phyloP scores from a whole-genome alignment of 1,140 invertebrate species.

The Drosophila lacertosa region DNA sequence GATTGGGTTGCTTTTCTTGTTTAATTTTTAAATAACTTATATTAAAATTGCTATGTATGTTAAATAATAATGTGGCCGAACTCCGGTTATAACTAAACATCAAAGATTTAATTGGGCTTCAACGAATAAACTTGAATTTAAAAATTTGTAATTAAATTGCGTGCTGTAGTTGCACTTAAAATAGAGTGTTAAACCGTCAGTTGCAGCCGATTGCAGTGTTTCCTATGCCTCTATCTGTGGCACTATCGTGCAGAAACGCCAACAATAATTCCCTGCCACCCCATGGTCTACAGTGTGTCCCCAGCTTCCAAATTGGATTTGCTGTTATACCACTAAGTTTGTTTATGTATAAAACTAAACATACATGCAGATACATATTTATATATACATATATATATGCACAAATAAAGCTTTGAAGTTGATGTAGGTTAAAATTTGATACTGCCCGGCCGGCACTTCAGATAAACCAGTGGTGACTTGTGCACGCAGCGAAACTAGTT shows the following conservation, averaged over 20 bases:
- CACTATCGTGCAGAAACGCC: slow-evolving; percentile 19
- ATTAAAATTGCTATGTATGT: too few relatives aligned
- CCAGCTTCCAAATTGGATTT: slow-evolving; percentile 36
- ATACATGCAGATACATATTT: too few relatives aligned
- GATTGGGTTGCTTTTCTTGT: too few relatives aligned
- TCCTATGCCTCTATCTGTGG: slow-evolving; percentile 15
- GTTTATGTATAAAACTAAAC: slow-evolving; percentile 4
- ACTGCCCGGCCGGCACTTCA: slow-evolving; percentile 29
- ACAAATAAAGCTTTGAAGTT: slow-evolving; percentile 45
- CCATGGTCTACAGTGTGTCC: neutral
- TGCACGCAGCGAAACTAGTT: slow-evolving; percentile 62
- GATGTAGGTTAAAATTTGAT: slow-evolving; percentile 56
- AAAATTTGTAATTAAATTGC: too few relatives aligned
- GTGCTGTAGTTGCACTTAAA: neutral
- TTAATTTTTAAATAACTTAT: too few relatives aligned
- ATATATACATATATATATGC: slow-evolving; percentile 27
- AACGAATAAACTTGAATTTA: too few relatives aligned
- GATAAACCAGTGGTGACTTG: slow-evolving; percentile 39
- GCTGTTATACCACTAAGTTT: slow-evolving; percentile 40
- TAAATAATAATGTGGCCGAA: too few relatives aligned
- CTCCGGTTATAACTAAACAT: too few relatives aligned
- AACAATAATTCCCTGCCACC: slow-evolving; percentile 10
- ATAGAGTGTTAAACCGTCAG: slow-evolving; percentile 1
- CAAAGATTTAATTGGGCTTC: too few relatives aligned
- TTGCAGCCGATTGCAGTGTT: neutral